Evolutionary conservation across 2,113 vertebrate species (phyloP).

Genomic region (Ivindomyrus marchei): DNA sequence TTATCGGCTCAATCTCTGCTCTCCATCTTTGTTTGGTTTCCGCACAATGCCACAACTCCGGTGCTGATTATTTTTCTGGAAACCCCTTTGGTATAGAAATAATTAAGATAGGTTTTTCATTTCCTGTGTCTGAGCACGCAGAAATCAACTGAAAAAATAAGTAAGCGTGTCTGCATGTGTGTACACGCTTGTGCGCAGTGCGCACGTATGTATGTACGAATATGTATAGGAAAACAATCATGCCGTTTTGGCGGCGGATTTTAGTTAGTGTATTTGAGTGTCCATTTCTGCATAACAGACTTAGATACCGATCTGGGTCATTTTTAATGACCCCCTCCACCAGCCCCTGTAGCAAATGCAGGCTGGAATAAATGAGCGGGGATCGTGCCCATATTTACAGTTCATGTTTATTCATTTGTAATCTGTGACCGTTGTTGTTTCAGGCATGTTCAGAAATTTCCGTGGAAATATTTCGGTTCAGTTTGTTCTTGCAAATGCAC

Average conservation of each 20-base stretch:
- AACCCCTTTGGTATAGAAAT: constrained; percentile 40
- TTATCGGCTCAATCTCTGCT: constrained; percentile 17
- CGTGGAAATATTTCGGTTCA: background rate
- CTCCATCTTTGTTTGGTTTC: constrained; percentile 19
- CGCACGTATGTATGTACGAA: background rate
- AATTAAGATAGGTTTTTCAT: background rate
- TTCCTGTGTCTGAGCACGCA: background rate
- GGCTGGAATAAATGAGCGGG: background rate
- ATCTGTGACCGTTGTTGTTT: background rate
- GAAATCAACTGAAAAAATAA: background rate
- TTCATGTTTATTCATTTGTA: constrained; percentile 8
- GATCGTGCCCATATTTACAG: background rate
- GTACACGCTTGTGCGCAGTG: background rate
- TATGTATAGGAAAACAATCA: background rate
- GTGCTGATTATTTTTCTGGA: constrained; percentile 40
- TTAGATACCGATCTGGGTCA: background rate
- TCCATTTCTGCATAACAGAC: background rate
- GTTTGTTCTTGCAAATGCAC: background rate
- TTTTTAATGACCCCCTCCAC: background rate
- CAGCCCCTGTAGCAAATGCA: background rate
- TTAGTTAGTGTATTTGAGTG: background rate
- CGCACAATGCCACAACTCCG: constrained; percentile 19
- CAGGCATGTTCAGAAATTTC: background rate
- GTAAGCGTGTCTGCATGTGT: background rate
- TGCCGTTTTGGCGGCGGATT: background rate